Percentiles rank a stretch among this genome's conserved stretches.
phyloP scores from a whole-genome alignment of 2,888 invertebrate genomes.

The Callimorpha dominula region DNA sequence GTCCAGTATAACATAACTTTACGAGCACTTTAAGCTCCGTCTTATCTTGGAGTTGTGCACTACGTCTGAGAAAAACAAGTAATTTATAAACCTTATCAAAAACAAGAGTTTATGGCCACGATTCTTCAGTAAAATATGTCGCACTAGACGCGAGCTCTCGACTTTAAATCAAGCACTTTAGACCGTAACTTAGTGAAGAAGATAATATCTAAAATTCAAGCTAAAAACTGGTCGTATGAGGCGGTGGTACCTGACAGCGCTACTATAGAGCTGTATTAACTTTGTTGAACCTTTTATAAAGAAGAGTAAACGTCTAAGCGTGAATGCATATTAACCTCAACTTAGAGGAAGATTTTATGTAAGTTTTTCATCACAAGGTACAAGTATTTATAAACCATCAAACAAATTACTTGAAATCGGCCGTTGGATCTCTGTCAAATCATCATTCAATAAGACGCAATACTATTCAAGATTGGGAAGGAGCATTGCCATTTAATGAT shows the following conservation, averaged over 20 bases:
- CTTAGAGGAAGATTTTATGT: neutral
- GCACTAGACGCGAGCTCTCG: neutral
- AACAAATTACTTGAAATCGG: too few relatives aligned
- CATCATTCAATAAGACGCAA: too few relatives aligned
- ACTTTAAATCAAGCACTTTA: slow-evolving; percentile 23
- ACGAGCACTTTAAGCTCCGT: neutral
- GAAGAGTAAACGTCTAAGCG: neutral
- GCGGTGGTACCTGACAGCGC: slow-evolving; percentile 23
- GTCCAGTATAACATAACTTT: neutral
- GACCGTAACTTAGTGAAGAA: slow-evolving; percentile 34
- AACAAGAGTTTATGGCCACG: slow-evolving; percentile 7
- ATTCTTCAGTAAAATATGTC: slow-evolving; percentile 7
- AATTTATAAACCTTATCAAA: slow-evolving; percentile 9
- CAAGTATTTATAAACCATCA: too few relatives aligned
- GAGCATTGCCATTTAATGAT: too few relatives aligned
- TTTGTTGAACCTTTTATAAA: slow-evolving; percentile 7
- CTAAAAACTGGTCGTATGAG: slow-evolving; percentile 25
- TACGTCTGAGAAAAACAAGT: slow-evolving; percentile 10
- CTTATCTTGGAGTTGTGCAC: slow-evolving; percentile 7
- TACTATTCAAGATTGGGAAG: too few relatives aligned
- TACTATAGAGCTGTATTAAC: slow-evolving; percentile 10
- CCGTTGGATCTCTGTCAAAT: too few relatives aligned
- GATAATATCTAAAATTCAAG: slow-evolving; percentile 35
- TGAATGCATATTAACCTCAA: neutral
- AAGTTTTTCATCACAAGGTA: too few relatives aligned